phyloP scores from a whole-genome alignment of 2,797 vertebrate species.

The Phalanger gymnotis region DNA sequence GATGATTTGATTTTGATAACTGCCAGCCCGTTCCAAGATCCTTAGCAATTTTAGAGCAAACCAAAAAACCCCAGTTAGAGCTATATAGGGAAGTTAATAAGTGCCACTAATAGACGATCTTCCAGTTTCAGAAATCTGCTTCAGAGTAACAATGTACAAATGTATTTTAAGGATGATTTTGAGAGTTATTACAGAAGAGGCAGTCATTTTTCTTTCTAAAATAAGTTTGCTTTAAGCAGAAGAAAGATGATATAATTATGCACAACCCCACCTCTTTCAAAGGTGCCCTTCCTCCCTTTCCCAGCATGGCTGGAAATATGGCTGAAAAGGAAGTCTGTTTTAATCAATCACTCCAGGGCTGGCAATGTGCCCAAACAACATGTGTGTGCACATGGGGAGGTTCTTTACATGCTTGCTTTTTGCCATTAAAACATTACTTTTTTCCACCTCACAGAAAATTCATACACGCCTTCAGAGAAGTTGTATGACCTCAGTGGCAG shows the following conservation, averaged over 20 bases:
- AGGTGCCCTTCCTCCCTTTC: slow-evolving; percentile 67
- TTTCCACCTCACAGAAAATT: slow-evolving; percentile 29
- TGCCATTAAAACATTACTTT: slow-evolving; percentile 22
- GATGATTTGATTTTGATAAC: not conserved
- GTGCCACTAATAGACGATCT: not conserved
- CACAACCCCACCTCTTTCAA: slow-evolving; percentile 45
- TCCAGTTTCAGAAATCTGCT: slow-evolving; percentile 30
- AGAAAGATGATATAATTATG: slow-evolving; percentile 58
- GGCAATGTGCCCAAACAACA: not conserved
- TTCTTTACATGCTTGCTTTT: not conserved
- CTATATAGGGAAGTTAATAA: not conserved
- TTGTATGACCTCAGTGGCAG: slow-evolving; percentile 10
- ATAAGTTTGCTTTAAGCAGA: slow-evolving; percentile 27
- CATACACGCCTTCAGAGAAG: slow-evolving; percentile 43
- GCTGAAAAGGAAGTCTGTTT: not conserved
- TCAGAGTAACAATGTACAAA: not conserved
- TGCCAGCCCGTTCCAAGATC: not conserved
- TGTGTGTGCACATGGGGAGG: slow-evolving; percentile 2
- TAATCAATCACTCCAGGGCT: slow-evolving; percentile 49
- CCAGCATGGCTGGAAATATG: slow-evolving; percentile 18
- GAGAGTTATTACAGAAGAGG: not conserved
- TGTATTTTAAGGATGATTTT: not conserved
- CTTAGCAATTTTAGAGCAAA: slow-evolving; percentile 38
- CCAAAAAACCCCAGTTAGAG: not conserved
- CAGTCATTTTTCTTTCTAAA: slow-evolving; percentile 44